Base-by-base conservation (phyloP, 2,113 vertebrate species). In the Paracanthobrama guichenoti region DNA sequence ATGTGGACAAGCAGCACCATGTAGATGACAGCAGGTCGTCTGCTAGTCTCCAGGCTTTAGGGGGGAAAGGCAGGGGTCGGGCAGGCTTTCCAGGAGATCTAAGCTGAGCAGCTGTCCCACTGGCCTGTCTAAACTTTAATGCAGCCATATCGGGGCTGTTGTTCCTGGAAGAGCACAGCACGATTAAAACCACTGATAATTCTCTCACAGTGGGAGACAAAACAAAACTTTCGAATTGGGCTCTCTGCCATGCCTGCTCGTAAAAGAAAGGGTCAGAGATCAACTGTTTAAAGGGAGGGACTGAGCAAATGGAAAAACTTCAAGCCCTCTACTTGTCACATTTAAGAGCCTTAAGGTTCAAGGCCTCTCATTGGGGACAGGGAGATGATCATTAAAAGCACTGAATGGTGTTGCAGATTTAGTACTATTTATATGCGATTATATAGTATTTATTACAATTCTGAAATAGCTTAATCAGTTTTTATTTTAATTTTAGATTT, bases 291-390 rank as follows among this genome's bases (percentile, higher is more conserved):
- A 39, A 67, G 39, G 48, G 84, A 79, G 66, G 67, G 59, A 7
- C 20, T 74, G 55, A 80, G 74, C 53, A 66, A 84, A 71, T 90
- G 89, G 82, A 88, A 90, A 92, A 88, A 79, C 35, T 86, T 82
- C 48, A 73, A 73, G 48, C 16, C 66, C 66, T 82, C 73, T 42
- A n/a, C 48, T 85, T 69, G 71, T 82, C 75, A 78, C 86, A 79
- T 42, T 35, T 62, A 76, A 50, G 60, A 75, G 44, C 62, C 55
- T 53, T 24, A 55, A 22, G 55, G 83, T 74, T 59, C 39, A 48
- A 74, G 26, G 46, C 28, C 66, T 57, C 1, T 69, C 9, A 66
- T 48, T 6, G 28, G 6, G 66, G 50, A 67, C 2, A 16, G 44
- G 35, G 10, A 31, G 14, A 50, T 28, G 42, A 67, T 81, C 42